phyloP scores from a whole-genome alignment of 1,140 invertebrate species.

The Heliconius hermathena region DNA sequence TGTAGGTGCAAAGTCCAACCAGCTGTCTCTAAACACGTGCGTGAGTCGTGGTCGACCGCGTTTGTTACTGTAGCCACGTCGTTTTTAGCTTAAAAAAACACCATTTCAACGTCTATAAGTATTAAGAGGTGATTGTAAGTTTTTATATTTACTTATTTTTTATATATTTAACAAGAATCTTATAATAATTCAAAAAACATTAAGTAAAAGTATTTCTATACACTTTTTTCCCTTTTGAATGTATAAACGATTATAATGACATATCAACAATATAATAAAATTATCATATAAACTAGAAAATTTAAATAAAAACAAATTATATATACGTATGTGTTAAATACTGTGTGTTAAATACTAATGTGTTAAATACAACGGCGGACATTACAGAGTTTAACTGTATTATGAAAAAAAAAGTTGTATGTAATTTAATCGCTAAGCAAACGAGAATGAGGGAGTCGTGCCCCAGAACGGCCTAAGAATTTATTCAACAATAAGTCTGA shows the following conservation, averaged over 20 bases:
- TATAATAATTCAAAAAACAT: background rate
- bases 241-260: too few relatives aligned
- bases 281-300: background rate
- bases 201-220: background rate
- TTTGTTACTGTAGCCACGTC: constrained; percentile 36
- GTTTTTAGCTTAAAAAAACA: background rate
- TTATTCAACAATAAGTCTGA: too few relatives aligned
- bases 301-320: background rate
- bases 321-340: background rate
- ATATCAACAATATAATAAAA: background rate
- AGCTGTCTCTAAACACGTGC: constrained; percentile 70
- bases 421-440: too few relatives aligned
- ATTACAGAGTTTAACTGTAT: background rate
- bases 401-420: background rate
- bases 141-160: background rate
- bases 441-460: background rate
- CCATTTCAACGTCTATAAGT: background rate
- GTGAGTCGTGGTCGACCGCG: constrained; percentile 57
- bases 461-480: background rate
- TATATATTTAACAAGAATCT: background rate
- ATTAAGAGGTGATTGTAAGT: too few relatives aligned
- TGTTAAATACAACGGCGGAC: background rate
- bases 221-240: background rate
- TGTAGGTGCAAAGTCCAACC: constrained; percentile 71
- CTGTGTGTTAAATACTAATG: background rate